phyloP scores from a whole-genome alignment of 2,797 vertebrate species.

The Syndactyla subalaris region DNA sequence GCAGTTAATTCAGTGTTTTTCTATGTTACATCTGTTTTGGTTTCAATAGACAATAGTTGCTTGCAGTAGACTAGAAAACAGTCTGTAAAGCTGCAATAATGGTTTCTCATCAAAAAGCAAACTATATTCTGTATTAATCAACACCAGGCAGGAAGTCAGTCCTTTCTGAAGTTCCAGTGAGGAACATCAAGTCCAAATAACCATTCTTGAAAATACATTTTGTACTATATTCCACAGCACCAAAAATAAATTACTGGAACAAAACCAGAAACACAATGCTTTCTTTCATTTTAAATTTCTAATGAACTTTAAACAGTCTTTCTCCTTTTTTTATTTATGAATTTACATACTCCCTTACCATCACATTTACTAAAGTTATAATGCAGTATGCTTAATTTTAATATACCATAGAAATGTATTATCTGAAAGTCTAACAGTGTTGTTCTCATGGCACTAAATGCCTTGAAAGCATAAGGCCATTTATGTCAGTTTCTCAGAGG shows the following conservation, averaged over 20 bases:
- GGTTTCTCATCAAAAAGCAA: background rate
- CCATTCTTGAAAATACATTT: background rate
- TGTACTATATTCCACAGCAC: background rate
- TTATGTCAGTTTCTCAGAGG: background rate
- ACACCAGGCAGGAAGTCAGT: background rate
- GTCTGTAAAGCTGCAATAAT: background rate
- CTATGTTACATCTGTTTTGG: background rate
- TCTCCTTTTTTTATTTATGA: background rate
- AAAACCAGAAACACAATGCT: background rate
- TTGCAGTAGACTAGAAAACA: background rate
- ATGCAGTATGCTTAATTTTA: background rate
- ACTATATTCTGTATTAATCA: background rate
- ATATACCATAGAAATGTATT: background rate
- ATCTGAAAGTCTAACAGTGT: background rate
- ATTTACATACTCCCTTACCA: background rate
- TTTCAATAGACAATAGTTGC: background rate
- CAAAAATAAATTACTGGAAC: background rate
- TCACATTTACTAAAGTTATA: background rate
- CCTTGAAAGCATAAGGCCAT: background rate
- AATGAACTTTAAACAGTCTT: background rate
- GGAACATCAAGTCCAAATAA: background rate
- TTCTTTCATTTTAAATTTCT: background rate
- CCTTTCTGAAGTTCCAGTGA: background rate
- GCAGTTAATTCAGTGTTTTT: conserved; percentile 1
- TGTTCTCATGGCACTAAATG: background rate